A percentile compares a stretch with the other conserved stretches of the same genome.
These are phyloP conservation scores for Hystrix cristata DNA, from an alignment of 2,113 vertebrate genomes.

Conservation along the genomic window DNA sequence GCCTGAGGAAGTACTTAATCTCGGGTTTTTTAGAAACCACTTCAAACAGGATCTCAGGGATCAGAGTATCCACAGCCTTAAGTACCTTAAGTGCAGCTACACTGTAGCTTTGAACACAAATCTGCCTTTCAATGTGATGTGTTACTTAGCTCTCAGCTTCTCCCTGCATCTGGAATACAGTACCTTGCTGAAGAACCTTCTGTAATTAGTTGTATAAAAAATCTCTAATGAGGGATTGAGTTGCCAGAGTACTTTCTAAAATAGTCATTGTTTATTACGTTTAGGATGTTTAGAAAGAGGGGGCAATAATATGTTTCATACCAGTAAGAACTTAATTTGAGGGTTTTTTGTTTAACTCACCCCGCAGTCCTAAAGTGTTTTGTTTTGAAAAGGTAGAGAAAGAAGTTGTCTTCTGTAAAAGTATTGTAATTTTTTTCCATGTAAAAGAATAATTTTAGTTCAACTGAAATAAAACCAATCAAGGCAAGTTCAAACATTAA, in stretches of 20 bases:
- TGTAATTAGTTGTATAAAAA: not conserved
- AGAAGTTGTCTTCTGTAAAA: not conserved
- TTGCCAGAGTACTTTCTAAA: slow-evolving; percentile 13
- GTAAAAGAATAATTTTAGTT: slow-evolving; percentile 25
- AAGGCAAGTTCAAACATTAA: not conserved
- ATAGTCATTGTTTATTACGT: not conserved
- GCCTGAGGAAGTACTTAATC: too few species aligned
- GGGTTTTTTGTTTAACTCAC: not conserved
- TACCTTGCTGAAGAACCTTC: slow-evolving; percentile 19
- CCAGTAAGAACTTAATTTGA: not conserved
- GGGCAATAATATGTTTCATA: not conserved
- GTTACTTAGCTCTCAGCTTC: not conserved
- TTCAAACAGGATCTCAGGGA: not conserved
- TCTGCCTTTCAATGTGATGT: not conserved
- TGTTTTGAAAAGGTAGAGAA: not conserved
- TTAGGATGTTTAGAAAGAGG: not conserved
- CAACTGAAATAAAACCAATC: not conserved
- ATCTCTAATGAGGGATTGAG: not conserved
- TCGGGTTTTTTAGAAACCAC: not conserved
- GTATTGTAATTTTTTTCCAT: not conserved
- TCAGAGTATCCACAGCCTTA: not conserved
- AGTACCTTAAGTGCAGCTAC: not conserved
- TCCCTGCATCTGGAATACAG: not conserved
- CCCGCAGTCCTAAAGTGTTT: not conserved
- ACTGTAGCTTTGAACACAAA: not conserved